Percentiles rank a stretch among this genome's conserved stretches.
phyloP scores from a whole-genome alignment of 2,888 invertebrate species.

The Flabesymbios commensalis region DNA sequence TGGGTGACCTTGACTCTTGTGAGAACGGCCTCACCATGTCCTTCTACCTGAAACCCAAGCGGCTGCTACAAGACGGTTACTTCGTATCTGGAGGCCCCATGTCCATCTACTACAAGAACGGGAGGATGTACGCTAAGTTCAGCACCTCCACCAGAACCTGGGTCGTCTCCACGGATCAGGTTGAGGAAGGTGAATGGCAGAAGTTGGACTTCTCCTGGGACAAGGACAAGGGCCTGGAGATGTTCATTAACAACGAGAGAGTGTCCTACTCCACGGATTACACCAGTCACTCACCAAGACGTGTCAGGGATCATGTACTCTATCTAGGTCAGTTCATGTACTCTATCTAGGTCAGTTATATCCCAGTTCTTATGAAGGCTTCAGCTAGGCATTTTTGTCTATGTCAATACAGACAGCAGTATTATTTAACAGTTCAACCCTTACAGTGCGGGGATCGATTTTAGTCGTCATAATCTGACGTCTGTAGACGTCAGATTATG shows the following conservation, averaged over 20 bases:
- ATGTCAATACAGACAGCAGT: too few relatives aligned
- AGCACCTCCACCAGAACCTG: slow-evolving; percentile 34
- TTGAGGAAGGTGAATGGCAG: slow-evolving; percentile 48
- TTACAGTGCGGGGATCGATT: too few relatives aligned
- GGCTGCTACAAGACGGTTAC: slow-evolving; percentile 39
- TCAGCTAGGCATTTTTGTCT: too few relatives aligned
- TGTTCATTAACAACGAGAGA: slow-evolving; percentile 45
- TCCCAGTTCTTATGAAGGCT: too few relatives aligned
- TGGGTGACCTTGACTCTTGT: slow-evolving; percentile 46
- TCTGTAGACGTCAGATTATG: too few relatives aligned
- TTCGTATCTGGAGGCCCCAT: slow-evolving; percentile 51
- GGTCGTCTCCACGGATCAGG: slow-evolving; percentile 41
- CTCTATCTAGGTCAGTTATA: too few relatives aligned
- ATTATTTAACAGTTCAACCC: too few relatives aligned
- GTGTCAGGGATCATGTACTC: slow-evolving; percentile 37
- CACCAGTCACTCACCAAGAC: slow-evolving; percentile 34
- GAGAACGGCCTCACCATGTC: slow-evolving; percentile 30
- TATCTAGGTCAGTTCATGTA: too few relatives aligned
- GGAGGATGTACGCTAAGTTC: slow-evolving; percentile 36
- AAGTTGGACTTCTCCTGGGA: slow-evolving; percentile 57
- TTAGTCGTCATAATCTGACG: too few relatives aligned
- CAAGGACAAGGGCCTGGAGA: slow-evolving; percentile 43
- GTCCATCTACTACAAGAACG: slow-evolving; percentile 48
- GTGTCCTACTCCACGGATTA: slow-evolving; percentile 24
- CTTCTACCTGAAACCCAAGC: slow-evolving; percentile 17